Base-by-base conservation (phyloP, 2,888 invertebrate species). In the Amaurobius ferox region DNA sequence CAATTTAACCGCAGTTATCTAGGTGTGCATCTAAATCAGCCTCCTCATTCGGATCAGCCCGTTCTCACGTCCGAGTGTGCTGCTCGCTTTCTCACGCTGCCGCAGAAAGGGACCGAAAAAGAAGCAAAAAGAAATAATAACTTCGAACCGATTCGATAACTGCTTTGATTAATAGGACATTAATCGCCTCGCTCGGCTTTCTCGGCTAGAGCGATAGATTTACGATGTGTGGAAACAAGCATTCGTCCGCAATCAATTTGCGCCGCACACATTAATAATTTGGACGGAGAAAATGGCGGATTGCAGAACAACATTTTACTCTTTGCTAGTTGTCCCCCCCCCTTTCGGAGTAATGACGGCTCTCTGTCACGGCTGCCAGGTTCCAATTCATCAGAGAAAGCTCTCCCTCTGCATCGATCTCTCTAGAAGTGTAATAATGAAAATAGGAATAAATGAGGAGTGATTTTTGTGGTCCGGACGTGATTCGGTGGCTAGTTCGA, bases 141-240 rank as follows among this genome's bases (percentile, higher is more conserved):
- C 23, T 32, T 28, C 55, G 19, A 64, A 40, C 19, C 30, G 35
- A 71, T 77, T 77, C 83, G 66, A 77, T 83, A 83, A 83, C 83
- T 83, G 83, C 66, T 83, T 83, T 83, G 83, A 83, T 83, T 77
- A 83, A 83, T 83, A 83, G 83, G 48, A 44, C 83, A 83, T 83
- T 83, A 83, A 83, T 83, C 83, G 83, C 44, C 83, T 77, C 83
- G 55, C 62, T 68, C 62, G 9, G 44, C 9, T 13, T 55, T 23
- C 23, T 23, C 23, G 23, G 5, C 23, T 19, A 55, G 5, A n/a
- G 5, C 13, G 55, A 19, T 40, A 81, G 74, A 81, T 74, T 81
- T 77, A 77, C 77, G 77, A 83, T 32, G 83, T 83, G 77, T 77
- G 83, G 83, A 83, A 83, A 83, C 77, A 77, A 77, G 83, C 66